Base-by-base conservation (phyloP, 2,113 vertebrate genomes). In the Calonectris borealis region DNA sequence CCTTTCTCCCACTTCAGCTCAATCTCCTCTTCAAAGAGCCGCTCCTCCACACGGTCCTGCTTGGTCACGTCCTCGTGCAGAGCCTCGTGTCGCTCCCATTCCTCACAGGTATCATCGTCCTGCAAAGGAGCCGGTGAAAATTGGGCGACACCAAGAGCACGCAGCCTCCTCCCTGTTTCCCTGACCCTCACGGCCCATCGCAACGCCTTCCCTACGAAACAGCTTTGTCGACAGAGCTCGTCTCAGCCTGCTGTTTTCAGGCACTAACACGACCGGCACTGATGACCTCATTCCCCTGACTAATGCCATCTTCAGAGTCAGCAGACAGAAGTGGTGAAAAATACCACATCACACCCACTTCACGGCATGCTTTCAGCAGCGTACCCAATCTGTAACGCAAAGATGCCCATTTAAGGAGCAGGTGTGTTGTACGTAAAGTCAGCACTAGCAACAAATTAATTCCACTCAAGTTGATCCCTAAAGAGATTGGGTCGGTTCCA, bases 1-100 rank as follows among this genome's bases (percentile, higher is more conserved):
- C 99, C 99, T 29, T 99, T 99, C 97, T 99, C 99, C 99, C 99
- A 99, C 96, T 99, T 99, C 49, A 99, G 97, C 97, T 99, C 99
- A 8, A 99, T 99, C 97, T 99, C 98, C 96, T 99, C 99, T 86
- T 99, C 99, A 60, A 95, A 99, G 70, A 99, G 98, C 36, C 99
- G 97, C 96, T 99, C 99, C 42, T 99, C 97, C 44, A 31, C 92
- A 16, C 99, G 98, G n/a, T 99, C 99, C 98, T 99, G 99, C 91
- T 98, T 95, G 2, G 99, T 99, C 60, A 99, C 98, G 2, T 99
- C 99, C 16, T 99, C 99, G 1, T 99, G 98, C 94, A 99, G 96
- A 3, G 99, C 99, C 93, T 99, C 99, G 1, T 99, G 99, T 1
- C 99, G 98, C 94, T 99, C 99, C 99, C 99, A 99, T 92, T 99